These are phyloP conservation scores for Apocrypta bakeri DNA, from an alignment of 1,140 invertebrate species.

Conservation along the genomic window DNA sequence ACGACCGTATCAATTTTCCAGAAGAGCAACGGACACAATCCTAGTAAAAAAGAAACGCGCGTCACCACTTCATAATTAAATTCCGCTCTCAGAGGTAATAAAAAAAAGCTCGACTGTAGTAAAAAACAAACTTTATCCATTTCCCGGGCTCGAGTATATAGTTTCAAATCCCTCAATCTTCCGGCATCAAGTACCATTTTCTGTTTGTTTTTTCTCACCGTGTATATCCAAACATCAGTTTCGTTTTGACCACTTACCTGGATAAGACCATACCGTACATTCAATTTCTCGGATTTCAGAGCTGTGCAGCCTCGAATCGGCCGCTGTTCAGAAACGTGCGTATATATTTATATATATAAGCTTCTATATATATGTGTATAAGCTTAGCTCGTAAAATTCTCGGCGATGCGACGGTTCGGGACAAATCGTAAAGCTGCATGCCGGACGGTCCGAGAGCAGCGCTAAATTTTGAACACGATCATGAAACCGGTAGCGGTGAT, in stretches of 20 bases:
- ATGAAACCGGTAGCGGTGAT: slow-evolving; percentile 57
- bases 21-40: not conserved
- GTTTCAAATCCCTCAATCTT: slow-evolving; percentile 22
- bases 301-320: not conserved
- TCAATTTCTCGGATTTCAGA: slow-evolving; percentile 28
- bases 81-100: not conserved
- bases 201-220: not conserved
- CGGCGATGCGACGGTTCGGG: slow-evolving; percentile 15
- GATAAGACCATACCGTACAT: not conserved
- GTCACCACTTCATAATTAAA: slow-evolving; percentile 29
- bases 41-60: not conserved
- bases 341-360: too few species aligned
- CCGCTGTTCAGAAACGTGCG: too few species aligned
- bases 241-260: not conserved
- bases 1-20: not conserved
- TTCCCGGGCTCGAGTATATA: not conserved
- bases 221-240: not conserved
- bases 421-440: slow-evolving; percentile 61
- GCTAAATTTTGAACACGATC: slow-evolving; percentile 66
- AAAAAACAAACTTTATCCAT: slow-evolving; percentile 36
- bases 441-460: slow-evolving; percentile 54
- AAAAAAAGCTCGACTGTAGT: not conserved
- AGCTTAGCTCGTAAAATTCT: slow-evolving; percentile 38
- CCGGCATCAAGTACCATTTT: not conserved
- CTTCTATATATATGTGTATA: too few species aligned